Evolutionary conservation across 2,797 vertebrate genomes (phyloP).

Genomic region (Vespertilio murinus): DNA sequence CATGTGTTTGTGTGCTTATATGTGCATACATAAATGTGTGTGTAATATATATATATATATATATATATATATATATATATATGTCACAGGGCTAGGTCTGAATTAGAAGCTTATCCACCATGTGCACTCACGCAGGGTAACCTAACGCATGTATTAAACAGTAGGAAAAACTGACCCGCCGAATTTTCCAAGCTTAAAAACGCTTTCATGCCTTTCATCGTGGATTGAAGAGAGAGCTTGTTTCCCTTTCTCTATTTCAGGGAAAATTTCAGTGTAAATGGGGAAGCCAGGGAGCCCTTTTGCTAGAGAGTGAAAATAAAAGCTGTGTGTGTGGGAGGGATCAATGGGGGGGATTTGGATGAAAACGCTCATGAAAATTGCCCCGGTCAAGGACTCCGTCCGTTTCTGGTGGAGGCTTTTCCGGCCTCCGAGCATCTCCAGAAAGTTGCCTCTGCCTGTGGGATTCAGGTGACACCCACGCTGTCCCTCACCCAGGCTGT

Average conservation of each 20-base stretch:
- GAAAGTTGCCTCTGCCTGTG: constrained; percentile 14
- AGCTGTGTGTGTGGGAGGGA: neutral
- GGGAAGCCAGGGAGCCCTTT: constrained; percentile 27
- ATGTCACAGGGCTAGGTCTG: too few relatives aligned
- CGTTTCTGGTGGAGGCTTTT: neutral
- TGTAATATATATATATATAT: neutral
- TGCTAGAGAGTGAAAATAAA: constrained; percentile 54
- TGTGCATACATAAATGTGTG: neutral
- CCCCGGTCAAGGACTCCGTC: neutral
- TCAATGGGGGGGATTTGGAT: neutral
- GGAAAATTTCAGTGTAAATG: constrained; percentile 59
- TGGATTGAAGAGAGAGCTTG: constrained; percentile 70
- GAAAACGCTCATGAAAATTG: neutral
- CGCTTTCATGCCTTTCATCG: constrained; percentile 82
- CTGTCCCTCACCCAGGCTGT: neutral
- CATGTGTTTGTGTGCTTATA: neutral
- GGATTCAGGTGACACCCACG: neutral
- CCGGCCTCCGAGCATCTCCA: constrained; percentile 47
- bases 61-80: constrained; percentile 69
- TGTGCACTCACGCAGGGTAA: constrained; percentile 84
- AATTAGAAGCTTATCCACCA: constrained; percentile 84
- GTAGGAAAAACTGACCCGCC: constrained; percentile 85
- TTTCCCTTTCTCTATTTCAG: constrained; percentile 51
- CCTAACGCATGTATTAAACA: constrained; percentile 83
- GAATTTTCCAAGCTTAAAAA: constrained; percentile 82